Base-by-base conservation (phyloP, 2,888 invertebrate genomes). In the Ctena decussata region DNA sequence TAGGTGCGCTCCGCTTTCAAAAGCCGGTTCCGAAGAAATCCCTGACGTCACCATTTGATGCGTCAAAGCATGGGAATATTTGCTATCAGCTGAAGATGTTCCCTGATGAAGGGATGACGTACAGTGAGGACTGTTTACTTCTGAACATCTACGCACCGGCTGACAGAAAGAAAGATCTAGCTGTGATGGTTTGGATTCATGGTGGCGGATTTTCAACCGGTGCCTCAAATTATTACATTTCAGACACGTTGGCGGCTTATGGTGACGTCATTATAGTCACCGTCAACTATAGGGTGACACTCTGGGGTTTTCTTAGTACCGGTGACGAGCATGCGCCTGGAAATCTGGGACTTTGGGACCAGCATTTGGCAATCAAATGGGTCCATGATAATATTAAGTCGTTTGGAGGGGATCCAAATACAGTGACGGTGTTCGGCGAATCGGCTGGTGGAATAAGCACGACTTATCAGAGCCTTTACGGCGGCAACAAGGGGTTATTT, bases 301-400 rank as follows among this genome's bases (percentile, higher is more conserved):
- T 69, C 18, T 69, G 69, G 69, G 69, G 69, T 35, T 69, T 69
- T 27, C 69, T 69, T 6, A 69, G 69, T 24, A 69, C 69, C 69
- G n/a, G n/a, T n/a, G n/a, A n/a, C n/a, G n/a, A n/a, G n/a, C n/a
- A n/a, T n/a, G n/a, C n/a, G n/a, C n/a, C n/a, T n/a, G n/a, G n/a
- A n/a, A n/a, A n/a, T n/a, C n/a, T n/a, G n/a, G n/a, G n/a, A n/a
- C n/a, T n/a, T n/a, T n/a, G n/a, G n/a, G n/a, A n/a, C n/a, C n/a
- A n/a, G n/a, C n/a, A n/a, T n/a, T n/a, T n/a, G n/a, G n/a, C n/a
- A n/a, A n/a, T n/a, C n/a, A n/a, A n/a, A n/a, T n/a, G n/a, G n/a
- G n/a, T n/a, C n/a, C n/a, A 69, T 69, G 69, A 69, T 37, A n/a
- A 69, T 24, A 69, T 69, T 15, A 30, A 32, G 6, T 12, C 69